Conservation (phyloP, 2,113 vertebrate genomes). For the Limnothrissa miodon region DNA sequence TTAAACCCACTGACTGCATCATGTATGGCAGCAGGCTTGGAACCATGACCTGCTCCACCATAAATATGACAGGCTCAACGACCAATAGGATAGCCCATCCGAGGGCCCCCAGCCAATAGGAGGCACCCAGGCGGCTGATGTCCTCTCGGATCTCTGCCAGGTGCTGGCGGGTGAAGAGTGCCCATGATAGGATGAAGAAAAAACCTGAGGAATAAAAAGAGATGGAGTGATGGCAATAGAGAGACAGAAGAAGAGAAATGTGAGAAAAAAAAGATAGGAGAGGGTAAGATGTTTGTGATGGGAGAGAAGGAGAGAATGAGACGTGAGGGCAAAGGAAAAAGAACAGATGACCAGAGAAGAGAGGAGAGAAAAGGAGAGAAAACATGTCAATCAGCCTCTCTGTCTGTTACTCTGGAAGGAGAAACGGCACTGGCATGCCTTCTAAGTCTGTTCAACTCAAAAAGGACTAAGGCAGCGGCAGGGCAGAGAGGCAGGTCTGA, state of each 20-base stretch:
- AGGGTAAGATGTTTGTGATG: background rate
- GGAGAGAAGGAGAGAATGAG: background rate
- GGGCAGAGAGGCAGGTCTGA: background rate
- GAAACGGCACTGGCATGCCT: background rate
- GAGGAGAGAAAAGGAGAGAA: background rate
- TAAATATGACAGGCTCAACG: constrained; percentile 47
- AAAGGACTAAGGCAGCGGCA: background rate
- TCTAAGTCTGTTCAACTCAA: background rate
- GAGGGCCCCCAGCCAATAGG: constrained; percentile 65
- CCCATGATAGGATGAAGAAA: constrained; percentile 75
- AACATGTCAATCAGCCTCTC: background rate
- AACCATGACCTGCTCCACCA: constrained; percentile 59
- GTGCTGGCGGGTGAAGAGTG: constrained; percentile 71
- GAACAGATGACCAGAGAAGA: background rate
- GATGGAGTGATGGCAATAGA: background rate
- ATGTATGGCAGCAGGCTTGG: constrained; percentile 65
- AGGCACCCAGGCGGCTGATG: constrained; percentile 60
- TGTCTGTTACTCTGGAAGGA: background rate
- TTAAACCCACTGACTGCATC: constrained; percentile 30
- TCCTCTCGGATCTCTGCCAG: constrained; percentile 60
- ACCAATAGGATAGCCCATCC: constrained; percentile 64
- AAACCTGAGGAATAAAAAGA: constrained; percentile 58
- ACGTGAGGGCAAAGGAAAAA: background rate
- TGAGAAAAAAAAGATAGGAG: background rate
- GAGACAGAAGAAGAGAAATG: background rate